Evolutionary conservation across 2,797 vertebrate species (phyloP).

Genomic region (Gymnoscopelus microlampas): DNA sequence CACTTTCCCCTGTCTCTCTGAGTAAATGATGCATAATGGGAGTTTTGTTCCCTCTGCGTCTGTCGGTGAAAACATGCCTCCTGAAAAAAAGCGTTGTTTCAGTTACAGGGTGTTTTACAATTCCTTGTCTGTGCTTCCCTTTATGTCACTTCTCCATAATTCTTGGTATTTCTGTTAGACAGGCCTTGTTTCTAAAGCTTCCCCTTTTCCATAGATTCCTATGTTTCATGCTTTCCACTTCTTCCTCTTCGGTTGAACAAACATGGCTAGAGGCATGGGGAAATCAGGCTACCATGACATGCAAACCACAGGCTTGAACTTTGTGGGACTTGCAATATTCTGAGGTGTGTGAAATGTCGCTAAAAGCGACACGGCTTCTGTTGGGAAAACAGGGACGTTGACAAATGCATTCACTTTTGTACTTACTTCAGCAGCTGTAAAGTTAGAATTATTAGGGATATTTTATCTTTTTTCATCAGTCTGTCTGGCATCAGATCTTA

Average conservation of each 20-base stretch:
- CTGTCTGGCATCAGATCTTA: no score
- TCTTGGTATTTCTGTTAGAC: constrained; percentile 93
- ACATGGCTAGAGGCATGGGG: constrained; percentile 80
- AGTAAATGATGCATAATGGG: constrained; percentile 35
- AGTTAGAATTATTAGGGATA: no score
- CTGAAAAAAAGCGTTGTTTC: constrained; percentile 64
- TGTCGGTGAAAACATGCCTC: constrained; percentile 52
- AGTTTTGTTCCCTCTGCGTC: constrained; percentile 51
- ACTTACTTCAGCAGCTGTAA: no score
- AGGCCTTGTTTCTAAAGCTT: constrained; percentile 86
- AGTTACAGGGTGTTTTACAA: constrained; percentile 83
- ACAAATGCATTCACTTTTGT: neutral
- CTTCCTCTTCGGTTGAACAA: constrained; percentile 93
- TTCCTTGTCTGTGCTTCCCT: constrained; percentile 94
- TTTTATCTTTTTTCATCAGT: no score
- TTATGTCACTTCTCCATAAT: constrained; percentile 98
- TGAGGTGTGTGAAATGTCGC: constrained; percentile 57
- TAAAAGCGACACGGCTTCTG: constrained; percentile 31
- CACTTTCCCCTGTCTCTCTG: constrained; percentile 13
- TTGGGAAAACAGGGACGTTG: constrained; percentile 52
- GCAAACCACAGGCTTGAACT: constrained; percentile 74
- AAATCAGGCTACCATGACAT: constrained; percentile 89
- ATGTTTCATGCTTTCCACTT: constrained; percentile 93
- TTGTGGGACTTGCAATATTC: constrained; percentile 50
- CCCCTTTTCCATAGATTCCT: constrained; percentile 97